These are phyloP conservation scores for Magallana angulata DNA, from an alignment of 1,140 invertebrate genomes.

Conservation along the genomic window DNA sequence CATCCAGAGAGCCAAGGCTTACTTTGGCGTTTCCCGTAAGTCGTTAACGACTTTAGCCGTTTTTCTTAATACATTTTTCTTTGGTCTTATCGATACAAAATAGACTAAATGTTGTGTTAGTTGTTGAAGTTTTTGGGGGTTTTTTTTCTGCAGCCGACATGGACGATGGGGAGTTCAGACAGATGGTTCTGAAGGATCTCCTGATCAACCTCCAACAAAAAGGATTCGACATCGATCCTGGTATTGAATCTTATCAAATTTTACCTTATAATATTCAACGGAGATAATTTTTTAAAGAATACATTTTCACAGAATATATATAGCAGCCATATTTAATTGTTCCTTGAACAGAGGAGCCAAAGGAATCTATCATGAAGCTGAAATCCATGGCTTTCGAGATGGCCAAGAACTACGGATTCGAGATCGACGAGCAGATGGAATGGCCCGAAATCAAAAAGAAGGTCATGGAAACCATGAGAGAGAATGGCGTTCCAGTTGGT, in stretches of 20 bases:
- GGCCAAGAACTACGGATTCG: slow-evolving; percentile 33
- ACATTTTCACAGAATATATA: no score
- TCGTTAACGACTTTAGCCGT: background rate
- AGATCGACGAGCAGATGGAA: slow-evolving; percentile 16
- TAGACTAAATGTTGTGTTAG: no score
- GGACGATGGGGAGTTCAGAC: slow-evolving; percentile 27
- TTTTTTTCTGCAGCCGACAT: background rate
- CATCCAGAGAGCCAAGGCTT: slow-evolving; percentile 28
- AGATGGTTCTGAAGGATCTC: slow-evolving; percentile 23
- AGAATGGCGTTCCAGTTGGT: slow-evolving; percentile 25
- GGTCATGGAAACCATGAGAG: slow-evolving; percentile 19
- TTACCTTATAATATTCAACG: no score
- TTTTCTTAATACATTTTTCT: no score
- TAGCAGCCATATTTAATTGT: background rate
- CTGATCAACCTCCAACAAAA: slow-evolving; percentile 25
- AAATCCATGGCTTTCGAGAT: slow-evolving; percentile 13
- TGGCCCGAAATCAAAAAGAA: slow-evolving; percentile 18
- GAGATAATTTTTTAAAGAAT: no score
- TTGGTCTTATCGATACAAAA: no score
- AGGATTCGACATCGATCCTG: slow-evolving; percentile 28
- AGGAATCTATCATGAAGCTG: slow-evolving; percentile 34
- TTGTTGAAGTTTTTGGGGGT: no score
- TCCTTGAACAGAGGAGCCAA: slow-evolving; percentile 9
- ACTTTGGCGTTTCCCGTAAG: slow-evolving; percentile 12
- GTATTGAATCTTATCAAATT: background rate